These are phyloP conservation scores for Dinomys branickii DNA, from an alignment of 2,113 vertebrate species.

Conservation along the genomic window DNA sequence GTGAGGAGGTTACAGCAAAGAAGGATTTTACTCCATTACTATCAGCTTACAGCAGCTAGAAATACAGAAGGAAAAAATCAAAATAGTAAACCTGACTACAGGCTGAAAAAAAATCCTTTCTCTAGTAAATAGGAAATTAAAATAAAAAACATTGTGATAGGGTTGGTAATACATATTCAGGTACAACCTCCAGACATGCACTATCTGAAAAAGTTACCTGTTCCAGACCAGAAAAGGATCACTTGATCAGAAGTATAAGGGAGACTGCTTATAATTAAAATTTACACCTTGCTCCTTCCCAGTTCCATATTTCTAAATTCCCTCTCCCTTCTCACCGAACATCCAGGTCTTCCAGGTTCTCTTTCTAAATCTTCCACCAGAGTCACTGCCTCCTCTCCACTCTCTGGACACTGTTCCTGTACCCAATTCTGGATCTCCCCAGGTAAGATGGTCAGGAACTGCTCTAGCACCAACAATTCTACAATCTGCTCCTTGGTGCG, in stretches of 20 bases:
- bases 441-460: conserved; percentile 77
- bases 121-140: conserved; percentile 38
- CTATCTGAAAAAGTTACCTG: conserved; percentile 44
- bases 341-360: conserved; percentile 67
- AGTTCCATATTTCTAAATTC: not conserved
- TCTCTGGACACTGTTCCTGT: conserved; percentile 76
- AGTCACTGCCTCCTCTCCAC: conserved; percentile 79
- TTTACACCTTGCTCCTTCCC: conserved; percentile 47
- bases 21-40: conserved; percentile 34
- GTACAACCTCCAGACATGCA: conserved; percentile 7
- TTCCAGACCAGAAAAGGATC: conserved; percentile 23
- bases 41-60: conserved; percentile 48
- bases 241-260: not conserved
- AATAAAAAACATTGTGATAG: not conserved
- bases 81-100: conserved; percentile 51
- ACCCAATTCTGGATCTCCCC: conserved; percentile 76
- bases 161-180: not conserved
- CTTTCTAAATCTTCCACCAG: conserved; percentile 79
- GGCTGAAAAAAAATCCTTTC: not conserved
- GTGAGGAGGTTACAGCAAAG: not conserved
- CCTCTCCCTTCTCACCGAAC: conserved; percentile 69
- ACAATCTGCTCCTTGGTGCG: conserved; percentile 79
- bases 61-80: conserved; percentile 45
- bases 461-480: conserved; percentile 79
- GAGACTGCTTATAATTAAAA: conserved; percentile 6